Conservation (phyloP, 2,797 vertebrate species). For the Neosilurus mollespiculum region DNA sequence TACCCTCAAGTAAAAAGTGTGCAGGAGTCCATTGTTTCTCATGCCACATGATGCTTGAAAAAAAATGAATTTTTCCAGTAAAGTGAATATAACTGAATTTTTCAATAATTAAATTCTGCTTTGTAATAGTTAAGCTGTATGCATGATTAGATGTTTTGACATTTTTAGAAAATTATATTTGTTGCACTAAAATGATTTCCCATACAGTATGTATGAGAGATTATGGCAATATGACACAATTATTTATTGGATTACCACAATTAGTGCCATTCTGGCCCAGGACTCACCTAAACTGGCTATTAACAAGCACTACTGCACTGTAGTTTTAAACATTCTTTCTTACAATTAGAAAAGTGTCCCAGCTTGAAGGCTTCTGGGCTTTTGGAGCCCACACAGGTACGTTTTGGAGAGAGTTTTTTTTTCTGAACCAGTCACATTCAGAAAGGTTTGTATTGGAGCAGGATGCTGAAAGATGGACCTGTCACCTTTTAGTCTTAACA, state of each 20-base stretch:
- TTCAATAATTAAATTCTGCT: too few relatives aligned
- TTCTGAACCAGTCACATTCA: constrained; percentile 20
- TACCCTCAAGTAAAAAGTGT: too few relatives aligned
- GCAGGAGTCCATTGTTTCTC: too few relatives aligned
- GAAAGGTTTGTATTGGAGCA: constrained; percentile 47
- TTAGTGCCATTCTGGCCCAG: background rate
- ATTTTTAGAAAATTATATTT: background rate
- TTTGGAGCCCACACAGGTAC: constrained; percentile 45
- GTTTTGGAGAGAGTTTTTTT: constrained; percentile 11
- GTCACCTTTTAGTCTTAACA: constrained; percentile 9
- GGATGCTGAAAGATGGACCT: constrained; percentile 46
- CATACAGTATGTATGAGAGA: background rate
- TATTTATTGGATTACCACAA: background rate
- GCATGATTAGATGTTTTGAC: background rate
- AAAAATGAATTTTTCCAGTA: background rate
- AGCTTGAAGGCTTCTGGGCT: constrained; percentile 17
- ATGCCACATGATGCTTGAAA: background rate
- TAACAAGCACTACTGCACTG: background rate
- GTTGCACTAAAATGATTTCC: background rate
- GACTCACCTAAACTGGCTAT: background rate
- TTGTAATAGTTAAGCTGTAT: background rate
- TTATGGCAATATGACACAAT: background rate
- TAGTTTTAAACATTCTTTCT: background rate
- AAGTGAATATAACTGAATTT: too few relatives aligned
- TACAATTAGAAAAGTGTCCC: background rate